Evolutionary conservation across 2,113 vertebrate species (phyloP), one percentile per base, ranked within the genome.

Genomic region (Cryptoleucopteryx plumbea): DNA sequence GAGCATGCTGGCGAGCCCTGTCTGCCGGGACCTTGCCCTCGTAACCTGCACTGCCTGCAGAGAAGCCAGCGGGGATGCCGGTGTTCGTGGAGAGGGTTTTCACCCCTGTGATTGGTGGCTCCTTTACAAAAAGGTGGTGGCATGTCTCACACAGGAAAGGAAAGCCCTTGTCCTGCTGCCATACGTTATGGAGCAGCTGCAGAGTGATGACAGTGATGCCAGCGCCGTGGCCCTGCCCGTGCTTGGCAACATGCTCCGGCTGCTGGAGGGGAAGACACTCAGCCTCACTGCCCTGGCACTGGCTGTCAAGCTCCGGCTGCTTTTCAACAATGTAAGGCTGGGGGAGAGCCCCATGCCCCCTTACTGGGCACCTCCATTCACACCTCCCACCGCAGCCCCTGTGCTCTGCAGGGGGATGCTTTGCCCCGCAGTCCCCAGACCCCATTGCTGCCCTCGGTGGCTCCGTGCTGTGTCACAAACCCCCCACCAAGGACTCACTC

Each of bases 101-200:
- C 25, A 16, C 20, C 31, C n/a, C 48, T 55, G n/a, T 2, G 3
- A 11, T 17, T 1, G 0, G 56, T 47, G 3, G 2, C 42, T 42
- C 48, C 36, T 42, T 58, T 43, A 66, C 43, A 32, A 58, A 59
- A 50, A 13, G 31, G 52, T 61, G 63, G 10, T 52, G 53, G 13
- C 3, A 6, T 38, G 75, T 81, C 43, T 88, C 48, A 27, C 31
- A 16, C 75, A 81, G 86, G 86, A 42, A 72, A 48, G 7, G 48
- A 47, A 16, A 72, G 48, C 58, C n/a, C 77, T 81, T 2, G 16
- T 27, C 42, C 58, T 88, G 77, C 48, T 81, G 67, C 75, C 50
- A 0, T 2, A 9, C 3, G 2, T 81, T 58, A 25, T 42, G 50
- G 32, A 66, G 36, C 26, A 5, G 13, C 68, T 82, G 26, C 32